Base-by-base conservation (phyloP, 1,140 invertebrate species). In the Aphelenchoides fujianensis region DNA sequence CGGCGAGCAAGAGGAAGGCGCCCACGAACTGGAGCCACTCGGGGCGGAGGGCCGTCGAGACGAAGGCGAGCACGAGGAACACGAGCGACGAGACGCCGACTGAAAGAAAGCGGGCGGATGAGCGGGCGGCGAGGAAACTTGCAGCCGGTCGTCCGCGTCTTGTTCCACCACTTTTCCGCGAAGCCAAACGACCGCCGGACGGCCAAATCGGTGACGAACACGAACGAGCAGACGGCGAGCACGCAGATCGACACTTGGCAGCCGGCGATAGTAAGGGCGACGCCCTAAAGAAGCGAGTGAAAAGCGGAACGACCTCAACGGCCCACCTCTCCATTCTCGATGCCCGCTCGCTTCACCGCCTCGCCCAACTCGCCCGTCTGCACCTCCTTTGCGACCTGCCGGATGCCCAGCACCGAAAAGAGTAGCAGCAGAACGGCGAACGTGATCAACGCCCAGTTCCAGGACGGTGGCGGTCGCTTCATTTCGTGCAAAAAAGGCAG, bases 1-100 rank as follows among this genome's bases (percentile, higher is more conserved):
- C 63, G 23, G 16, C 31, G 0, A 66, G n/a, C 27, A 37, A n/a
- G n/a, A 66, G 36, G 31, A 36, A 66, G n/a, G 31, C 31, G 63
- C 63, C 63, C 3, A 66, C 32, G 34, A 16, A 34, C 27, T 12
- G 27, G 32, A 66, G 53, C 2, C 36, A 12, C 23, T 37, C 63
- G 12, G 32, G 16, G 19, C 32, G 36, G 12, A 66, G 32, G 32
- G 53, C 16, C 0, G 63, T 66, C 0, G 63, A n/a, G 2, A 37
- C 53, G 16, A 30, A 12, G 28, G 27, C 63, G 34, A 66, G 12
- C 30, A 66, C 27, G 23, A 37, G 31, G 2, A 66, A 66, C 23
- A 36, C 27, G 1, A 66, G 16, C 2, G 28, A 34, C 2, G 31
- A 36, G 16, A 61, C n/a, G 1, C 59, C 59, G 36, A n/a, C 59